Evolutionary conservation across 2,797 vertebrate genomes (phyloP), one percentile per base, ranked within the genome.

Genomic region (Gallirallus australis): DNA sequence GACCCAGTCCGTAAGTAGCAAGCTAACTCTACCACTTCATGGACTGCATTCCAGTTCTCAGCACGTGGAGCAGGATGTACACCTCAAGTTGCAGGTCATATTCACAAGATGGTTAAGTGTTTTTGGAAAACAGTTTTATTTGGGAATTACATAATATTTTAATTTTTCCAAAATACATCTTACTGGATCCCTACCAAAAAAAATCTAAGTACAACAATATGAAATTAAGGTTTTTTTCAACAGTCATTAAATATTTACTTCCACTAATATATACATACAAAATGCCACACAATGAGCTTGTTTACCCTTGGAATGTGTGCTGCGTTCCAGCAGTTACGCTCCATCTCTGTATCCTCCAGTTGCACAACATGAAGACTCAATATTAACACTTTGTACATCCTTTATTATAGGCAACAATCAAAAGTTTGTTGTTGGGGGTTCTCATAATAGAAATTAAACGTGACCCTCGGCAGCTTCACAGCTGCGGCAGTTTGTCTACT

Each of bases 401-500:
- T 97, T 96, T 97, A 94, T 96, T 97, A 94, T 70, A 96, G 96
- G 92, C 96, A 96, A 95, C 97, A 98, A 98, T 97, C 95, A 93
- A 35, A 82, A 94, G 93, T 95, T 91, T 94, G 82, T 93, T 80
- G 52, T 59, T 40, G 24, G 7, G 9, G 5, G 23, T 5, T 42
- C 65, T 83, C 80, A 54, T 66, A 94, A 88, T 31, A 95, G 75
- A 95, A 90, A 86, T 61, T 71, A 79, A 64, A 60, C 42, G 53
- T 4, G 94, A 86, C 73, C n/a, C 47, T 85, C 68, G 56, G 84
- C 65, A 39, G 61, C 96, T 80, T 99, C 98, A 99, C 98, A 99
- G 98, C 96, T 99, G 99, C 45, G 99, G 99, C 76, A 99, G 98
- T 97, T 99, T 99, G 97, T 99, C 99, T 63, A 99, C 99, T 3